A percentile compares a stretch with the other conserved stretches of the same genome.
Evolutionary conservation across 2,113 vertebrate species (phyloP).

Genomic region (Phrynosoma platyrhinos): DNA sequence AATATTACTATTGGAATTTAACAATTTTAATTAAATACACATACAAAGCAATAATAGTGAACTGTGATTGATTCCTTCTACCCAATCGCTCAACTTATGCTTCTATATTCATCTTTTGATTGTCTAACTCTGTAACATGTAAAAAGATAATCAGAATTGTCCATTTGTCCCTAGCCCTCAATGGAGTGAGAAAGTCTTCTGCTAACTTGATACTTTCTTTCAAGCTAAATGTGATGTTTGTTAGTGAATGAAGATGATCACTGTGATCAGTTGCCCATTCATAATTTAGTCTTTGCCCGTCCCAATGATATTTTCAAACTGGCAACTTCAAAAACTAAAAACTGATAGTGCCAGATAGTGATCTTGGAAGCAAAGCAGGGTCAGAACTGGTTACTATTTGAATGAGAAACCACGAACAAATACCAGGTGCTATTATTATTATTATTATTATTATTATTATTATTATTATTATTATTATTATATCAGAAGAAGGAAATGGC

Average conservation of each 20-base stretch:
- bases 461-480: no score
- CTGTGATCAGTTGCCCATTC: constrained; percentile 34
- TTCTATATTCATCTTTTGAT: constrained; percentile 52
- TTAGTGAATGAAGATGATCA: constrained; percentile 18
- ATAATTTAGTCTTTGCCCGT: constrained; percentile 27
- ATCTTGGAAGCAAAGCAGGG: no score
- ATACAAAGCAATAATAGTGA: constrained; percentile 41
- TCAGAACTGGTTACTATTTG: no score
- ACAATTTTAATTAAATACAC: constrained; percentile 52
- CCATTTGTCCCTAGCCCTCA: constrained; percentile 19
- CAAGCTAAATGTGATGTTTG: background rate
- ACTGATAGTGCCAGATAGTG: background rate
- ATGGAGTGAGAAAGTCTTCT: constrained; percentile 3
- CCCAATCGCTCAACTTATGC: constrained; percentile 60
- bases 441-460: no score
- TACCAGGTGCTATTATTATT: no score
- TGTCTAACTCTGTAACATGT: constrained; percentile 49
- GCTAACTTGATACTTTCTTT: constrained; percentile 29
- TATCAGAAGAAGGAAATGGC: no score
- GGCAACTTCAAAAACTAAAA: background rate
- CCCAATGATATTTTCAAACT: constrained; percentile 1
- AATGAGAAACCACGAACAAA: no score
- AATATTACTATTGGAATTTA: constrained; percentile 27
- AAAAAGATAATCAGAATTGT: constrained; percentile 21
- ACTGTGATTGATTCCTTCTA: constrained; percentile 59